phyloP scores from a whole-genome alignment of 2,113 vertebrate genomes.

The Proteles cristata region DNA sequence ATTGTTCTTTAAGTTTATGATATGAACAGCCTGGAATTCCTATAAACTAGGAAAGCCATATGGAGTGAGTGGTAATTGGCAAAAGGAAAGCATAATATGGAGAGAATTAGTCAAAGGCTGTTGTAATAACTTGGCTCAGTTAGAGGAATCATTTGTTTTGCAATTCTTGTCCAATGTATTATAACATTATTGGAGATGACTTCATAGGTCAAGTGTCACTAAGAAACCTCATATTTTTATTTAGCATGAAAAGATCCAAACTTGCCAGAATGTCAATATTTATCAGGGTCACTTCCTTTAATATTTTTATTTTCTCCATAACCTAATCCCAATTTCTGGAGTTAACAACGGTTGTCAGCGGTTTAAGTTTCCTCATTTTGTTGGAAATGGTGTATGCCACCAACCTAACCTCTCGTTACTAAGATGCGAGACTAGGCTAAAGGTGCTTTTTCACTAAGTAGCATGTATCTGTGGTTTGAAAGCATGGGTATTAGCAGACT shows the following conservation, averaged over 20 bases:
- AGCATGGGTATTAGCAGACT: background rate
- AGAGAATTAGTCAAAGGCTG: constrained; percentile 79
- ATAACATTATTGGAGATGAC: constrained; percentile 83
- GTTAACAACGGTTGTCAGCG: constrained; percentile 60
- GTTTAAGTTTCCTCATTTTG: constrained; percentile 46
- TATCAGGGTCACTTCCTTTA: constrained; percentile 78
- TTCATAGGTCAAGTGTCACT: constrained; percentile 85
- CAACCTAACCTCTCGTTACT: constrained; percentile 22
- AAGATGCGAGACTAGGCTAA: constrained; percentile 18
- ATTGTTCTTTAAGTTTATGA: constrained; percentile 68
- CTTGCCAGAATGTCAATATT: constrained; percentile 81
- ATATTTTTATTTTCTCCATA: constrained; percentile 78
- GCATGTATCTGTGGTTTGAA: background rate
- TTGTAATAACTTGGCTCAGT: constrained; percentile 79
- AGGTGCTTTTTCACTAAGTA: background rate
- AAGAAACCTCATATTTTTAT: constrained; percentile 81
- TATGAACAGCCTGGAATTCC: constrained; percentile 32
- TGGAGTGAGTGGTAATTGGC: constrained; percentile 66
- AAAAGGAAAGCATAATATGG: constrained; percentile 70
- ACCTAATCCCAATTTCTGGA: constrained; percentile 70
- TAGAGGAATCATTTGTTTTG: constrained; percentile 79
- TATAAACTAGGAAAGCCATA: constrained; percentile 45
- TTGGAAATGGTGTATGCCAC: background rate
- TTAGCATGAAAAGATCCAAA: constrained; percentile 77
- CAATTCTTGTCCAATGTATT: constrained; percentile 80